phyloP scores from a whole-genome alignment of 2,888 invertebrate genomes.

The Clusia tigrina region DNA sequence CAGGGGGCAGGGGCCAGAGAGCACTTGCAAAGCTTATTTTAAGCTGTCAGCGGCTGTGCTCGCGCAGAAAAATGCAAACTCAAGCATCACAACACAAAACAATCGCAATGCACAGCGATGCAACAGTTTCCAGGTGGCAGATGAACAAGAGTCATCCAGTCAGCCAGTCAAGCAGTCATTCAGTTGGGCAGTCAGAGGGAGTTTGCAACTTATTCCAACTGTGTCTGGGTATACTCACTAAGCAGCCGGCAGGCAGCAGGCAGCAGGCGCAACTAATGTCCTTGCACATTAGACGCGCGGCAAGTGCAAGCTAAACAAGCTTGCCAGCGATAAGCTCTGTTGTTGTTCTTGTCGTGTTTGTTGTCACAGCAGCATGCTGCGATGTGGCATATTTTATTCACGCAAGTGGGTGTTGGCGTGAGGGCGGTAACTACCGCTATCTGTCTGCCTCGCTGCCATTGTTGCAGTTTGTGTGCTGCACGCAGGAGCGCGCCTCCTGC shows the following conservation, averaged over 20 bases:
- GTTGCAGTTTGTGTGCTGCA: constrained; percentile 30
- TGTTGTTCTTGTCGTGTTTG: constrained; percentile 20
- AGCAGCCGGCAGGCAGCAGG: constrained; percentile 46
- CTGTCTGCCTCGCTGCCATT: constrained; percentile 37
- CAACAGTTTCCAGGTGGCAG: constrained; percentile 7
- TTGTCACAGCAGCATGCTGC: constrained; percentile 14
- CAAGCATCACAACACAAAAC: constrained; percentile 5
- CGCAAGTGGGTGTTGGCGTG: constrained; percentile 14
- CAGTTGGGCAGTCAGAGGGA: too few relatives aligned
- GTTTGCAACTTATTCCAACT: not conserved
- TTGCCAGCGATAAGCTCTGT: constrained; percentile 33
- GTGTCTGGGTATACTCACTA: too few relatives aligned
- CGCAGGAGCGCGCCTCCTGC: not conserved
- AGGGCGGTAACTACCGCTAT: constrained; percentile 39
- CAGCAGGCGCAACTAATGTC: constrained; percentile 54
- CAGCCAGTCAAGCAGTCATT: too few relatives aligned
- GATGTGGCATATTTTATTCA: constrained; percentile 10
- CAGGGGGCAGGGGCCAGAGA: too few relatives aligned
- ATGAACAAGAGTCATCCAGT: too few relatives aligned
- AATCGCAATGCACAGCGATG: constrained; percentile 2
- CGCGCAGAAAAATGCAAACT: constrained; percentile 9
- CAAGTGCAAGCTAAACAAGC: too few relatives aligned
- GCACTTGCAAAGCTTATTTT: too few relatives aligned
- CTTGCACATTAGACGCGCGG: constrained; percentile 52
- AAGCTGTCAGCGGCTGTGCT: too few relatives aligned